Percentiles rank a stretch among this genome's conserved stretches.
phyloP scores from a whole-genome alignment of 2,797 vertebrate genomes.

The Catharus ustulatus region DNA sequence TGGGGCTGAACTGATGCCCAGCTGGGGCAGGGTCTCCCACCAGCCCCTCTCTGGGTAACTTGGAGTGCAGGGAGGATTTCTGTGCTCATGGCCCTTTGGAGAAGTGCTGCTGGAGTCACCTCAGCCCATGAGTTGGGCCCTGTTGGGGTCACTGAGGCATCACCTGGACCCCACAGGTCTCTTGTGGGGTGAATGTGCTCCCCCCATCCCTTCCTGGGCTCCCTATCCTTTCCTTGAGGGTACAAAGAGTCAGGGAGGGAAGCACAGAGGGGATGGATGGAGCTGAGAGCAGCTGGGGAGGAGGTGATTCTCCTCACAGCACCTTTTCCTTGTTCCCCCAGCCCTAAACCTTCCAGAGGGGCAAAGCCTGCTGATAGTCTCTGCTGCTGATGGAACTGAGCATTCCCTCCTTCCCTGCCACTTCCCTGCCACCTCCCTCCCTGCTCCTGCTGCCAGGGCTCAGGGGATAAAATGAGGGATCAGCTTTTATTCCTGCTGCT shows the following conservation, averaged over 20 bases:
- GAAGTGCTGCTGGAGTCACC: background rate
- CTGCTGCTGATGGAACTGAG: background rate
- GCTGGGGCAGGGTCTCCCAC: accelerated
- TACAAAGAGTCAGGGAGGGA: background rate
- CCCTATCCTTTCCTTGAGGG: background rate
- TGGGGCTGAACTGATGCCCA: background rate
- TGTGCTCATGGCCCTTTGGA: background rate
- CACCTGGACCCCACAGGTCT: background rate
- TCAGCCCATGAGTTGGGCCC: background rate
- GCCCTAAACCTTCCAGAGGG: background rate
- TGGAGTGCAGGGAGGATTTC: background rate
- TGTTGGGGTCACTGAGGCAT: too few relatives aligned
- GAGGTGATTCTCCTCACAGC: background rate
- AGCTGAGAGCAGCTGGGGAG: background rate
- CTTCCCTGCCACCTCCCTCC: background rate
- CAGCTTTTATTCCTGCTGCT: background rate
- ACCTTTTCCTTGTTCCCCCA: background rate
- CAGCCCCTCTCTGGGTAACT: background rate
- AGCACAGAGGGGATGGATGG: background rate
- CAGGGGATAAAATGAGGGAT: background rate
- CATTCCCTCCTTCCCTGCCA: background rate
- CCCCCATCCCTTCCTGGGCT: background rate
- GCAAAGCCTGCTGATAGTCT: accelerated
- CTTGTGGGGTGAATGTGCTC: accelerated
- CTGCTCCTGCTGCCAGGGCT: background rate